A percentile compares a stretch with the other conserved stretches of the same genome.
Evolutionary conservation across 2,888 invertebrate genomes (phyloP).

Genomic region (Pegoplata infirma): DNA sequence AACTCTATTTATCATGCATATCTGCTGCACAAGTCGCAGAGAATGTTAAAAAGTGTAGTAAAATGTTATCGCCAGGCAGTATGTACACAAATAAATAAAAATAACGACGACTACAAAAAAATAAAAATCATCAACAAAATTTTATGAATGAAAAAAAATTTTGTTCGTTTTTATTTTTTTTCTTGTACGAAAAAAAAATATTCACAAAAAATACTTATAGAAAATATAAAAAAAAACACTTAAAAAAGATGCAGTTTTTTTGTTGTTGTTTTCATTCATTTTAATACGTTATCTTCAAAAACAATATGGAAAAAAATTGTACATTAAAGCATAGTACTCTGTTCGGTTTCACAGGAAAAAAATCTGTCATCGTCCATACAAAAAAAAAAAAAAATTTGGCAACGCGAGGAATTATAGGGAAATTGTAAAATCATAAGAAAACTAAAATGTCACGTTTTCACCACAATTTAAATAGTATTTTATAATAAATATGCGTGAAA

Average conservation of each 20-base stretch:
- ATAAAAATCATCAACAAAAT: background rate
- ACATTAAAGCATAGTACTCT: too few relatives aligned
- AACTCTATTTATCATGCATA: background rate
- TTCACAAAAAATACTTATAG: too few relatives aligned
- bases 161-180: background rate
- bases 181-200: background rate
- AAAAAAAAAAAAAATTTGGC: too few relatives aligned
- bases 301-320: background rate
- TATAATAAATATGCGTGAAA: too few relatives aligned
- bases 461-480: too few relatives aligned
- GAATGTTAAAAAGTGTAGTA: background rate
- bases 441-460: too few relatives aligned
- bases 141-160: background rate
- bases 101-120: background rate
- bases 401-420: too few relatives aligned
- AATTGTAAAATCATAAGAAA: too few relatives aligned
- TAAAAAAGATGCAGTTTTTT: background rate
- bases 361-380: too few relatives aligned
- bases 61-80: background rate
- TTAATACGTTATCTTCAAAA: background rate
- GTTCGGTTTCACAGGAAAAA: too few relatives aligned
- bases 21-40: background rate
- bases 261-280: background rate
- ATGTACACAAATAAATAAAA: background rate
- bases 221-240: background rate